phyloP scores from a whole-genome alignment of 2,113 vertebrate genomes.

The Podilymbus podiceps region DNA sequence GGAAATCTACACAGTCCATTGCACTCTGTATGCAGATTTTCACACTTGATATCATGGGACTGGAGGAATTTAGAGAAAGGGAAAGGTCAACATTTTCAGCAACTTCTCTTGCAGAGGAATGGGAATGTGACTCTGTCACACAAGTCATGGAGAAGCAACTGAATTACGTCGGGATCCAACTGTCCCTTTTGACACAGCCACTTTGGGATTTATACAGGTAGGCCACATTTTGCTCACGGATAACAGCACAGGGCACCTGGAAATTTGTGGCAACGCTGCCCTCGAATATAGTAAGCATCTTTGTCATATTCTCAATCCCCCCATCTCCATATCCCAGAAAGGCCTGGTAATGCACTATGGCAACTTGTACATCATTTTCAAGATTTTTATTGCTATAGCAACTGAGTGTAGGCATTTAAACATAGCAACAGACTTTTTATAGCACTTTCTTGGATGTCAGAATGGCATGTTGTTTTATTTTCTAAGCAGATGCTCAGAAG shows the following conservation, averaged over 20 bases:
- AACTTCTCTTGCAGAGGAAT: background rate
- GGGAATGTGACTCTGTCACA: background rate
- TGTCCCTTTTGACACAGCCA: background rate
- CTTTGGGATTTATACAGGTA: background rate
- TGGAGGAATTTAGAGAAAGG: background rate
- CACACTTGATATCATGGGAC: background rate
- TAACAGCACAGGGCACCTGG: background rate
- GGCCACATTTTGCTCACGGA: background rate
- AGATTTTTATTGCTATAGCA: constrained; percentile 70
- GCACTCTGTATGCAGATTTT: background rate
- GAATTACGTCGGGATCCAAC: background rate
- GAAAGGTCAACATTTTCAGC: background rate
- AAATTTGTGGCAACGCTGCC: background rate
- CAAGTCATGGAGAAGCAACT: background rate
- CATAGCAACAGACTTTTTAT: constrained; percentile 72
- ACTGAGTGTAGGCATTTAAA: constrained; percentile 66
- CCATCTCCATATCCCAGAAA: constrained; percentile 33
- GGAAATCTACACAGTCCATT: background rate
- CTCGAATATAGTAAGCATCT: background rate
- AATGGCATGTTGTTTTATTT: constrained; percentile 63
- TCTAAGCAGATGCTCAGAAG: constrained; percentile 56
- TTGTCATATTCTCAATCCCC: background rate
- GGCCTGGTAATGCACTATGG: constrained; percentile 15
- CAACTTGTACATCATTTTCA: constrained; percentile 10
- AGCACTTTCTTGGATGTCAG: constrained; percentile 62